A percentile compares a stretch with the other conserved stretches of the same genome.
Evolutionary conservation across 2,113 vertebrate genomes (phyloP).

Genomic region (Solea solea): DNA sequence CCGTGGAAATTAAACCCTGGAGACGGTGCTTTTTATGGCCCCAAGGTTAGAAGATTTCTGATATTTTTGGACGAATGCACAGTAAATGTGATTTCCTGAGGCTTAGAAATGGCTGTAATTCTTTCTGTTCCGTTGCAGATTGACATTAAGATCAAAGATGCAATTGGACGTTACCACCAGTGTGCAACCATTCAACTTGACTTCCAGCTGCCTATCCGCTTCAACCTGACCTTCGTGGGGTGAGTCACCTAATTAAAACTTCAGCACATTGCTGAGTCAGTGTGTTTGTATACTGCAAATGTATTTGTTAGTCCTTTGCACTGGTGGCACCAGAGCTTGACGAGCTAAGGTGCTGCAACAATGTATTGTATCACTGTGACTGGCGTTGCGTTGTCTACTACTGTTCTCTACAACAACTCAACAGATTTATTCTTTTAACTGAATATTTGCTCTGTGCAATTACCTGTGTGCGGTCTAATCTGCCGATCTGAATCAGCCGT

Average conservation of each 20-base stretch:
- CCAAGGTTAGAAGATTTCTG: conserved; percentile 84
- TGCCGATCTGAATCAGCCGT: too few relatives aligned
- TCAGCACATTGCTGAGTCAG: conserved; percentile 16
- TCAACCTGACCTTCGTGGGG: conserved; percentile 93
- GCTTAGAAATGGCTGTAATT: conserved; percentile 2
- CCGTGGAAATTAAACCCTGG: conserved; percentile 91
- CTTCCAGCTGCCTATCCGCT: conserved; percentile 94
- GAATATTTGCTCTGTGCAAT: too few relatives aligned
- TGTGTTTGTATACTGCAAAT: conserved; percentile 17
- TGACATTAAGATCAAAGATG: conserved; percentile 95
- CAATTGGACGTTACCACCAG: conserved; percentile 93
- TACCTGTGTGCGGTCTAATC: too few relatives aligned
- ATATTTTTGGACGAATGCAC: neutral
- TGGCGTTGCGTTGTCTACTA: too few relatives aligned
- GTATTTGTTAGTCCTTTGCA: conserved; percentile 25
- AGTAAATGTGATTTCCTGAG: neutral
- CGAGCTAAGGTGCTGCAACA: too few relatives aligned
- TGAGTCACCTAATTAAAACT: conserved; percentile 77
- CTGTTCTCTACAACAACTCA: too few relatives aligned
- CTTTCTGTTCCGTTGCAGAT: conserved; percentile 82
- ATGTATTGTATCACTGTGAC: too few relatives aligned
- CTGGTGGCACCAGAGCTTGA: too few relatives aligned
- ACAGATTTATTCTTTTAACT: too few relatives aligned
- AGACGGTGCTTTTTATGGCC: conserved; percentile 96
- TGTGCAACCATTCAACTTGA: conserved; percentile 97